phyloP scores from a whole-genome alignment of 2,797 vertebrate genomes.

The Chiloscyllium punctatum region DNA sequence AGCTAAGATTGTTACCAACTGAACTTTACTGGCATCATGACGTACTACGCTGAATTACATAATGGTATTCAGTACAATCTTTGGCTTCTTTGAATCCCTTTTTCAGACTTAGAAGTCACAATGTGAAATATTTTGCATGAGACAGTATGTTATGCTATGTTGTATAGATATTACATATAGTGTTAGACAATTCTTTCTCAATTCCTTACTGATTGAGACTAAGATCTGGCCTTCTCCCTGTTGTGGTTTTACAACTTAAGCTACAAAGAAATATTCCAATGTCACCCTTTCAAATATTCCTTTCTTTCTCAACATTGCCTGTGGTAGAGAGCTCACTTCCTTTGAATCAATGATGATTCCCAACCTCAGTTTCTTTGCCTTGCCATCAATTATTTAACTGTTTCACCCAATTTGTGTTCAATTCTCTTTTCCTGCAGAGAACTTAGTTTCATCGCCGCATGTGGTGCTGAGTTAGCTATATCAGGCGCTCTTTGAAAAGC shows the following conservation, averaged over 20 bases:
- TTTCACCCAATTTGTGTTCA: conserved; percentile 9
- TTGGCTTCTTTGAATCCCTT: not conserved
- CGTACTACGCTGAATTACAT: not conserved
- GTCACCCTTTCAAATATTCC: not conserved
- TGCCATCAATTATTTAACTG: not conserved
- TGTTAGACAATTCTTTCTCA: not conserved
- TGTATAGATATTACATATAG: not conserved
- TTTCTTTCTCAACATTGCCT: not conserved
- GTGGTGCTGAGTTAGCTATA: not conserved
- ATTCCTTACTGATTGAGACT: not conserved
- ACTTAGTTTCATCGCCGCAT: not conserved
- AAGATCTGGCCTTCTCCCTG: not conserved
- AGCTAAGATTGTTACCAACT: not conserved
- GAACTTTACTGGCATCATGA: not conserved
- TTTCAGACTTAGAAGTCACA: not conserved
- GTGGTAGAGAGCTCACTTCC: not conserved
- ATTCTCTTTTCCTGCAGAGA: not conserved
- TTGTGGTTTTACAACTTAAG: not conserved
- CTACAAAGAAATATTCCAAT: not conserved
- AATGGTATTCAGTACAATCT: not conserved
- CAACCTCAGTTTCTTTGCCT: not conserved
- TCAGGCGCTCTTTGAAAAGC: not conserved
- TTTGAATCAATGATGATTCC: not conserved
- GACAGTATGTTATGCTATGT: not conserved
- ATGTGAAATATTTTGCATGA: not conserved